Evolutionary conservation across 2,888 invertebrate genomes (phyloP).

Genomic region (Sinelater perroti): DNA sequence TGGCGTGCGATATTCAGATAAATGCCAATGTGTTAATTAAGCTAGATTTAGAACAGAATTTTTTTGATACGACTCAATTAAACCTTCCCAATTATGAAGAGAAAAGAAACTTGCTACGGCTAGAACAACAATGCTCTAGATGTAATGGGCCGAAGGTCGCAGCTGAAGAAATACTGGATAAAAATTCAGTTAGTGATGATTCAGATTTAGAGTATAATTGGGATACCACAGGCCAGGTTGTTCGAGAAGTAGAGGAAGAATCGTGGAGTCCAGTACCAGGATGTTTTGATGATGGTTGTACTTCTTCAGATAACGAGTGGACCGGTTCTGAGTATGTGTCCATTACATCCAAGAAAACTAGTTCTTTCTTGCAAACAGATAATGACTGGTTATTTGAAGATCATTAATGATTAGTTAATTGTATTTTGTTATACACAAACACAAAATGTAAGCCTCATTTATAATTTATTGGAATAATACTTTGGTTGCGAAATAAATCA

Average conservation of each 20-base stretch:
- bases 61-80: constrained; percentile 19
- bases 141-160: constrained; percentile 13
- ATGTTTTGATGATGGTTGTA: constrained; percentile 15
- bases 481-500: too few species aligned
- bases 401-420: not conserved
- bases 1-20: constrained; percentile 12
- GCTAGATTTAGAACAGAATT: constrained; percentile 39
- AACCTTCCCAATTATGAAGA: constrained; percentile 15
- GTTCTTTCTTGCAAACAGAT: not conserved
- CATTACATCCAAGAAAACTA: not conserved
- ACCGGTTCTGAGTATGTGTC: constrained; percentile 9
- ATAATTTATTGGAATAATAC: too few species aligned
- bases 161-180: constrained; percentile 2
- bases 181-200: not conserved
- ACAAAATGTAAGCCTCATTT: too few species aligned
- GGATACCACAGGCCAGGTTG: not conserved
- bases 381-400: constrained; percentile 17
- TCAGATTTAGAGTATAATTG: not conserved
- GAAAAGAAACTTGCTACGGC: constrained; percentile 19
- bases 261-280: not conserved
- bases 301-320: constrained; percentile 30
- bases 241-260: constrained; percentile 6
- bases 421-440: not conserved
- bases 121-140: not conserved
- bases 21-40: constrained; percentile 9